These are phyloP conservation scores for Monochamus alternatus DNA, from an alignment of 2,888 invertebrate genomes.

Conservation along the genomic window DNA sequence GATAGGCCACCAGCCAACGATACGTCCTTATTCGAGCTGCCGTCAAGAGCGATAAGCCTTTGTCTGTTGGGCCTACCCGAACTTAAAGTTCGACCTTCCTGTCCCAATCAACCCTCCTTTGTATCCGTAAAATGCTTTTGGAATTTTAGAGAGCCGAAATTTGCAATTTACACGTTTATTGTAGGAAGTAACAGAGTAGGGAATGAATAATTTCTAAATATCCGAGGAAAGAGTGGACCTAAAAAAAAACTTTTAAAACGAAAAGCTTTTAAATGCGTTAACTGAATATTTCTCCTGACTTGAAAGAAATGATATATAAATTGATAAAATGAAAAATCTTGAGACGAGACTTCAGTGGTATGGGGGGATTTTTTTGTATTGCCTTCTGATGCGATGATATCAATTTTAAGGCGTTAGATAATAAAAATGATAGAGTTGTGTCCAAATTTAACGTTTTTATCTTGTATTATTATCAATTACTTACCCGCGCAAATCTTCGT, in stretches of 20 bases:
- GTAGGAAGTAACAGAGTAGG: constrained; percentile 16
- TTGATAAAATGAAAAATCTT: no score
- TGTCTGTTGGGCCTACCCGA: constrained; percentile 54
- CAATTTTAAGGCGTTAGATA: no score
- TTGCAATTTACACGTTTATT: constrained; percentile 52
- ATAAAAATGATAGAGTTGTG: no score
- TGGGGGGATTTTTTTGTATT: no score
- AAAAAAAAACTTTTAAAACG: neutral
- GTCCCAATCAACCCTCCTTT: constrained; percentile 59
- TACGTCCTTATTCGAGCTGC: constrained; percentile 46
- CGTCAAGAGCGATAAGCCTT: constrained; percentile 57
- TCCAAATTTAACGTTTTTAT: no score
- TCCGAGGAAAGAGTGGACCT: neutral
- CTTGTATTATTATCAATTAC: no score
- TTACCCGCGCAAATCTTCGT: no score
- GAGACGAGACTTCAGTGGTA: no score
- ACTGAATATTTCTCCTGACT: neutral
- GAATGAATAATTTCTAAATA: constrained; percentile 8
- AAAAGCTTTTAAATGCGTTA: neutral
- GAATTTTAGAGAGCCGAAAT: constrained; percentile 56
- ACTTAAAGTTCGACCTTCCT: constrained; percentile 57
- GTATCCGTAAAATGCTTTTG: constrained; percentile 55
- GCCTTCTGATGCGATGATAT: no score
- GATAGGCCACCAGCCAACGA: constrained; percentile 34
- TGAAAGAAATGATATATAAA: neutral